Percentiles rank a stretch among this genome's conserved stretches.
Conservation (phyloP, 1,140 invertebrate genomes). For the Amphibalanus amphitrite region DNA sequence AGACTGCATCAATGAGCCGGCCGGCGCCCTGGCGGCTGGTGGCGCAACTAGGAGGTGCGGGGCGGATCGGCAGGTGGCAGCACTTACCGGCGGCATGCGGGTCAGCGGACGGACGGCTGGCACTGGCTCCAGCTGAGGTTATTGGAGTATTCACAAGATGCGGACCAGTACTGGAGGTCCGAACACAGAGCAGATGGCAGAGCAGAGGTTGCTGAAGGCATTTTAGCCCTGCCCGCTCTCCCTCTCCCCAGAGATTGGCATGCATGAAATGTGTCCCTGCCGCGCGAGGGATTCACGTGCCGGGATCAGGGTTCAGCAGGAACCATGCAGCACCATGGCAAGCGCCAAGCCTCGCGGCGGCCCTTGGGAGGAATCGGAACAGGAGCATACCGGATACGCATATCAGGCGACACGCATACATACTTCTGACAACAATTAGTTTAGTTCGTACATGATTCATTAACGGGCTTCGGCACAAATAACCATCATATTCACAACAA, state of each 20-base stretch:
- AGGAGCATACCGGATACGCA: background rate
- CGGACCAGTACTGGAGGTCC: too few relatives aligned
- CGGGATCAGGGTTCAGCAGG: too few relatives aligned
- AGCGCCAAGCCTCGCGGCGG: too few relatives aligned
- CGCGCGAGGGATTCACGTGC: too few relatives aligned
- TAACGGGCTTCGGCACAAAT: background rate
- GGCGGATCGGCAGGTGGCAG: conserved; percentile 24
- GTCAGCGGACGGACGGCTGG: too few relatives aligned
- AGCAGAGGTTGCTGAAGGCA: too few relatives aligned
- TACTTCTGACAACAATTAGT: background rate
- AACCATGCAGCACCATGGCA: too few relatives aligned
- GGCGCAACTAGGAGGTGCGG: background rate
- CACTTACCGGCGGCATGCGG: conserved; percentile 62
- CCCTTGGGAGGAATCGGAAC: background rate
- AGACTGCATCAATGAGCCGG: conserved; percentile 37
- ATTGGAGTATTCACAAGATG: background rate
- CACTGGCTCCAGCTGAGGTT: too few relatives aligned
- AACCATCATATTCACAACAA: background rate
- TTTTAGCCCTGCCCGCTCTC: too few relatives aligned
- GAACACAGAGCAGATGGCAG: too few relatives aligned
- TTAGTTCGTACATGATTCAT: background rate
- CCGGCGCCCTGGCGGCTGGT: background rate
- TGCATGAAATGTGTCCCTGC: background rate
- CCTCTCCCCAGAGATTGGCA: background rate
- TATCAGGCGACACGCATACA: background rate